Percentiles rank a stretch among this genome's conserved stretches.
These are phyloP conservation scores for Yponomeuta evonymella DNA, from an alignment of 2,888 invertebrate genomes.

Conservation along the genomic window DNA sequence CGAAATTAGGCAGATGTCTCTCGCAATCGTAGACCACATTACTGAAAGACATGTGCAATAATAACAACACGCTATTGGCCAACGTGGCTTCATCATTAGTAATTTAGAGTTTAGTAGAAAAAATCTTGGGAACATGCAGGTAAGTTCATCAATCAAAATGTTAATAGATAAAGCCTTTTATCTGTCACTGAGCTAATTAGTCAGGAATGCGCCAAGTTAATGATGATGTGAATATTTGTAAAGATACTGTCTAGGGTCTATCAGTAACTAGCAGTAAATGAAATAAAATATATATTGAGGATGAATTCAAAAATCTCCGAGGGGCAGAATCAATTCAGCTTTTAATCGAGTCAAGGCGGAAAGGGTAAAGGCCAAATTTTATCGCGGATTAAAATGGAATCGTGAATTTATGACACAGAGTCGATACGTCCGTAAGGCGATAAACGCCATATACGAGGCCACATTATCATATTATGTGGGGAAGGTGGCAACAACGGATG, in stretches of 20 bases:
- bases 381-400: slow-evolving; percentile 31
- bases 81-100: slow-evolving; percentile 25
- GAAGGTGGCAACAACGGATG: slow-evolving; percentile 1
- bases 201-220: background rate
- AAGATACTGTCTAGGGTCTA: background rate
- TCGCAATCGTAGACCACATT: slow-evolving; percentile 35
- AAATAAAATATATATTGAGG: background rate
- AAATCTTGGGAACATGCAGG: slow-evolving; percentile 33
- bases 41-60: slow-evolving; percentile 27
- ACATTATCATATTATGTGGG: background rate
- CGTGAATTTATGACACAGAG: slow-evolving; percentile 32
- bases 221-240: background rate
- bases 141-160: slow-evolving; percentile 39
- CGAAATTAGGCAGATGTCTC: slow-evolving; percentile 38
- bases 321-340: slow-evolving; percentile 24
- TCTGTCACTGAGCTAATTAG: background rate
- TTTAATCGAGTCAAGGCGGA: slow-evolving; percentile 25
- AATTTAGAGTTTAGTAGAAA: slow-evolving; percentile 9
- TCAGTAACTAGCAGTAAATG: background rate
- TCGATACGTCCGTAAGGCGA: slow-evolving; percentile 15
- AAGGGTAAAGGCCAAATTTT: slow-evolving; percentile 32
- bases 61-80: slow-evolving; percentile 33
- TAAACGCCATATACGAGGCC: background rate
- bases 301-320: background rate
- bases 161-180: background rate